phyloP scores from a whole-genome alignment of 2,888 invertebrate species.

The Dascillus cervinus region DNA sequence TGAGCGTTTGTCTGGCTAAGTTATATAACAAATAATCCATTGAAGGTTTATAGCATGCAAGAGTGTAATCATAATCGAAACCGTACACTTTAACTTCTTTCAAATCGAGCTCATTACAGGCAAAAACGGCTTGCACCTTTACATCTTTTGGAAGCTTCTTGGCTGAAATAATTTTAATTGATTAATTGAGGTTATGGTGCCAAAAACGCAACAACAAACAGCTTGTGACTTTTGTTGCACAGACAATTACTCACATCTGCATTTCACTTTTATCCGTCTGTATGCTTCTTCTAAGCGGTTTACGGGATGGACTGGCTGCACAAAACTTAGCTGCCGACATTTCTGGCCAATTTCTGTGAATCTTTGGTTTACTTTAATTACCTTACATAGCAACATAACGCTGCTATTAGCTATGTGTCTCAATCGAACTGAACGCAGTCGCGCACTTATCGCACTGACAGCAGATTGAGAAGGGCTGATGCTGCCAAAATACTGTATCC shows the following conservation, averaged over 20 bases:
- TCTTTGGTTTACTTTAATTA: too few species aligned
- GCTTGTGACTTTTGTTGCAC: neutral
- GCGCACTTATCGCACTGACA: too few species aligned
- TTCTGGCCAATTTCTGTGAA: too few species aligned
- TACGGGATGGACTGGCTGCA: too few species aligned
- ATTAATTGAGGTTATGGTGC: slow-evolving; percentile 3
- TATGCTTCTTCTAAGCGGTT: slow-evolving; percentile 49
- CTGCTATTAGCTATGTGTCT: too few species aligned
- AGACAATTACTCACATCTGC: slow-evolving; percentile 56
- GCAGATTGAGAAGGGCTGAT: too few species aligned
- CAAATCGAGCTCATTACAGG: slow-evolving; percentile 91
- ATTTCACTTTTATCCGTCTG: slow-evolving; percentile 58
- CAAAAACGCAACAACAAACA: neutral
- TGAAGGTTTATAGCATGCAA: slow-evolving; percentile 88
- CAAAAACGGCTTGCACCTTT: slow-evolving; percentile 82
- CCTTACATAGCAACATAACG: too few species aligned
- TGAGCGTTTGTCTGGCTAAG: slow-evolving; percentile 77
- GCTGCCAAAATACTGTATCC: too few species aligned
- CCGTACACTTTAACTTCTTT: slow-evolving; percentile 90
- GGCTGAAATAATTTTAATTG: slow-evolving; percentile 59
- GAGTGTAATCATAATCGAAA: slow-evolving; percentile 97
- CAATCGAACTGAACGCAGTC: too few species aligned
- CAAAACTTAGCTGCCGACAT: too few species aligned
- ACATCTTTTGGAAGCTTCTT: slow-evolving; percentile 84
- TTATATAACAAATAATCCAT: slow-evolving; percentile 86